These are phyloP conservation scores for Tipula vernalis DNA, from an alignment of 2,888 invertebrate genomes.

Conservation along the genomic window DNA sequence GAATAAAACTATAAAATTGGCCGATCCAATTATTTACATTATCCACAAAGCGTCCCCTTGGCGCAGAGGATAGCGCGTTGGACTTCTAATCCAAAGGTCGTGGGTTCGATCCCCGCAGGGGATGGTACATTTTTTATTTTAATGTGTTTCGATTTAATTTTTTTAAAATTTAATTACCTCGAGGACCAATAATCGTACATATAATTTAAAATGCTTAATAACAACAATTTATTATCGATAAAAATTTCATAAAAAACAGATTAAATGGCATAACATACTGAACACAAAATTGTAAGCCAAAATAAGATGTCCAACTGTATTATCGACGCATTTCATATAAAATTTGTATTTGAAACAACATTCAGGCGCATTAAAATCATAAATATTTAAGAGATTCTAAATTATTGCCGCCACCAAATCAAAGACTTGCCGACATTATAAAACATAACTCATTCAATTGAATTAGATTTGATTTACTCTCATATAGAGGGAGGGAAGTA, in stretches of 20 bases:
- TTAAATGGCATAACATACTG: not conserved
- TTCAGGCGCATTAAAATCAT: not conserved
- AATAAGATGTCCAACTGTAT: not conserved
- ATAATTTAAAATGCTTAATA: too few species aligned
- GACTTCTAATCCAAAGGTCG: conserved; percentile 85
- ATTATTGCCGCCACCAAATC: not conserved
- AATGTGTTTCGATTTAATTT: not conserved
- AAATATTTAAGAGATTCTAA: not conserved
- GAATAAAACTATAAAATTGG: too few species aligned
- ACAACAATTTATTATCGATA: too few species aligned
- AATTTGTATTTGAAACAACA: not conserved
- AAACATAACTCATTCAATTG: not conserved
- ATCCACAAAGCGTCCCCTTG: conserved; percentile 48
- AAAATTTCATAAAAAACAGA: too few species aligned
- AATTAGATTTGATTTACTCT: not conserved
- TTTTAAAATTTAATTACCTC: too few species aligned
- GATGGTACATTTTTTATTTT: conserved; percentile 38
- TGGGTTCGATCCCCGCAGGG: conserved; percentile 79
- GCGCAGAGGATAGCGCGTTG: conserved; percentile 83
- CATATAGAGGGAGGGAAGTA: not conserved
- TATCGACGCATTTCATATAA: not conserved
- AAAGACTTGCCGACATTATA: not conserved
- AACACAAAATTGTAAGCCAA: not conserved
- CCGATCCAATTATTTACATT: too few species aligned
- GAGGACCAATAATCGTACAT: too few species aligned